Conservation (phyloP, 2,888 invertebrate genomes). For the Hymenopus coronatus region DNA sequence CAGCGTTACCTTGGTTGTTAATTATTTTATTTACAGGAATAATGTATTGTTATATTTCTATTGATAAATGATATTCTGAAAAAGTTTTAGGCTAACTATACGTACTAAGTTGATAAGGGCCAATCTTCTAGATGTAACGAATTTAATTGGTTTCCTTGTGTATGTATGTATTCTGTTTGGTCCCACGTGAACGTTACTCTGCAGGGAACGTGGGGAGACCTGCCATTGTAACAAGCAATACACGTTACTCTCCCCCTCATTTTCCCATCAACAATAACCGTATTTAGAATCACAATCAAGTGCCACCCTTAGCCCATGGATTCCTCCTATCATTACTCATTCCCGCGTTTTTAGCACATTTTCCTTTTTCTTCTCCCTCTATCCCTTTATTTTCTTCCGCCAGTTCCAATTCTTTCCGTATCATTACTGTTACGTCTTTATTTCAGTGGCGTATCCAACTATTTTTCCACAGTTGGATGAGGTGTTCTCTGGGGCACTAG, state of each 20-base stretch:
- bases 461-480: background rate
- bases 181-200: background rate
- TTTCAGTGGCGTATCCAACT: background rate
- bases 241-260: background rate
- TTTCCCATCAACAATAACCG: background rate
- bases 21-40: no score
- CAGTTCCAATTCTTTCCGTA: background rate
- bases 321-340: slow-evolving; percentile 7
- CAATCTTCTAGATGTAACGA: no score
- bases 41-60: no score
- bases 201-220: no score
- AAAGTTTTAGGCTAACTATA: no score
- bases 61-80: no score
- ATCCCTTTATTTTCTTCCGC: background rate
- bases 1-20: no score
- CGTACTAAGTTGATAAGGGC: no score
- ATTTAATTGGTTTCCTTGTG: no score
- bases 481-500: no score
- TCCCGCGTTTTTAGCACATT: background rate
- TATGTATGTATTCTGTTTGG: no score
- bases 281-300: slow-evolving; percentile 11
- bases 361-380: background rate
- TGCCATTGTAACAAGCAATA: background rate
- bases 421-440: background rate
- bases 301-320: background rate